phyloP scores from a whole-genome alignment of 2,797 vertebrate species.

The Aphelocoma californica region DNA sequence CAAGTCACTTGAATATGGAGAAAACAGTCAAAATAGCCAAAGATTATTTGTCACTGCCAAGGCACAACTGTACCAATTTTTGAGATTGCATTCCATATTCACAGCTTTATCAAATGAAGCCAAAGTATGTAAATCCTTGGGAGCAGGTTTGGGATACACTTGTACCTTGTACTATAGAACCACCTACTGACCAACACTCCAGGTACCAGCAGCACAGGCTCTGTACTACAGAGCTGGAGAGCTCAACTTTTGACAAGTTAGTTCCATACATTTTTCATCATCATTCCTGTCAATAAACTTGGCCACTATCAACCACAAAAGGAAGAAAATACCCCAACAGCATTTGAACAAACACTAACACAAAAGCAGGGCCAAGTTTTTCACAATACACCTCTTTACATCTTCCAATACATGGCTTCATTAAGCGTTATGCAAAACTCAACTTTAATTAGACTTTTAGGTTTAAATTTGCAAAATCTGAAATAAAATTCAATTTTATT shows the following conservation, averaged over 20 bases:
- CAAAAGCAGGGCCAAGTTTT: neutral
- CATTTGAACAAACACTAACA: neutral
- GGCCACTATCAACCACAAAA: neutral
- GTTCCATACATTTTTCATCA: neutral
- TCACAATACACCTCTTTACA: neutral
- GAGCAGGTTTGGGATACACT: neutral
- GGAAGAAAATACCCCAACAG: neutral
- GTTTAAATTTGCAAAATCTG: neutral
- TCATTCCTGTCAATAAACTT: neutral
- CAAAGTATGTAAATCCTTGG: neutral
- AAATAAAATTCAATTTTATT: neutral
- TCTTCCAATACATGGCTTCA: neutral
- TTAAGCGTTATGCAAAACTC: neutral
- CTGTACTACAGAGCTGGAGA: neutral
- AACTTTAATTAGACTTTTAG: neutral
- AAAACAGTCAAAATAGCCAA: neutral
- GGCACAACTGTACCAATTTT: neutral
- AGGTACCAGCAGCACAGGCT: neutral
- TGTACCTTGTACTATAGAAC: neutral
- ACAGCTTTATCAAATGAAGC: neutral
- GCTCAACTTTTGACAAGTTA: neutral
- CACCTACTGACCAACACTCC: neutral
- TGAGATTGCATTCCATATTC: neutral
- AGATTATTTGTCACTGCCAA: neutral
- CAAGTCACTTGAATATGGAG: neutral